Evolutionary conservation across 2,113 vertebrate genomes (phyloP).

Genomic region (Ailuropoda melanoleuca): DNA sequence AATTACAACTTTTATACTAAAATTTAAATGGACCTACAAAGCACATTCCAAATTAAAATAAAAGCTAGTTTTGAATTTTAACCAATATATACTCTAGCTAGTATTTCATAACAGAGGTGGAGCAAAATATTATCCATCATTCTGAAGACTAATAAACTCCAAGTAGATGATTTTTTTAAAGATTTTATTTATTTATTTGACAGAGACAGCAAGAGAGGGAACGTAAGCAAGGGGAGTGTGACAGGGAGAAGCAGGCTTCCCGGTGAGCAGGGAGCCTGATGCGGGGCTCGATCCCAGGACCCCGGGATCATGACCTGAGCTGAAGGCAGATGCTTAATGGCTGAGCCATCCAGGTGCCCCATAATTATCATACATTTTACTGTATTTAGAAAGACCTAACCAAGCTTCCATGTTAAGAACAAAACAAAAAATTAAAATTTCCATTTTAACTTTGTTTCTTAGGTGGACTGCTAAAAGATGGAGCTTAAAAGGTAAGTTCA

Average conservation of each 20-base stretch:
- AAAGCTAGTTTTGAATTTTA: slow-evolving; percentile 5
- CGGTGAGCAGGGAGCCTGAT: too few relatives aligned
- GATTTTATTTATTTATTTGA: too few relatives aligned
- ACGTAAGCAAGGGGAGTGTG: too few relatives aligned
- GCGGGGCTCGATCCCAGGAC: too few relatives aligned
- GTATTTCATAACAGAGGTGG: not conserved
- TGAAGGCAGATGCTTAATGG: too few relatives aligned
- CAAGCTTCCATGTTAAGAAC: not conserved
- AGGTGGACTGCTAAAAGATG: not conserved
- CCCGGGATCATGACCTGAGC: too few relatives aligned
- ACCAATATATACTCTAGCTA: not conserved
- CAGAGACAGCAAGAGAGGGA: too few relatives aligned
- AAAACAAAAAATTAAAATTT: not conserved
- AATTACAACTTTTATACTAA: not conserved
- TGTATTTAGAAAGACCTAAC: not conserved
- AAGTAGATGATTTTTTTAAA: not conserved
- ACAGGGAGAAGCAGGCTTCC: too few relatives aligned
- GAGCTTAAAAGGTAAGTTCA: not conserved
- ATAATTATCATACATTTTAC: not conserved
- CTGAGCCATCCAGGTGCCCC: too few relatives aligned
- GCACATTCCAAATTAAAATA: not conserved
- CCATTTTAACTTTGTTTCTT: not conserved
- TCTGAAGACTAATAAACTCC: not conserved
- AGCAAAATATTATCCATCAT: not conserved
- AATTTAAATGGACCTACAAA: not conserved